phyloP scores from a whole-genome alignment of 2,113 vertebrate species.

The Oceanodroma tethys region DNA sequence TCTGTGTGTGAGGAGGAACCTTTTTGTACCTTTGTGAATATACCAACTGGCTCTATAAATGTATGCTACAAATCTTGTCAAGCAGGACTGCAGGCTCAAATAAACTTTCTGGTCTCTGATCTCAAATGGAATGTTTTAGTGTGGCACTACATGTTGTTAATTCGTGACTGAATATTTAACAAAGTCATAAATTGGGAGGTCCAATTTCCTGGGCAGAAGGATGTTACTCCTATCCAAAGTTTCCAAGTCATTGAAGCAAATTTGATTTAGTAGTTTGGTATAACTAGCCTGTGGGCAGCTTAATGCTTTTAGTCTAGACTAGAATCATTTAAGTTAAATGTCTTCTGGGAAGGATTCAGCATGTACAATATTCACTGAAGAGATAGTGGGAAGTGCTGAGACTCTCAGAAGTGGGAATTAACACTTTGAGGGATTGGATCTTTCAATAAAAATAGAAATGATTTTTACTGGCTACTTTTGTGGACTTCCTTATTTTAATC shows the following conservation, averaged over 20 bases:
- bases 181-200: background rate
- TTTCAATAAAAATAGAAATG: background rate
- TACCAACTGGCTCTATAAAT: background rate
- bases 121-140: background rate
- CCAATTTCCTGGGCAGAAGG: background rate
- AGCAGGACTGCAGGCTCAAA: background rate
- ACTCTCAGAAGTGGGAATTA: background rate
- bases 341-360: background rate
- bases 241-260: background rate
- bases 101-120: slow-evolving; percentile 19
- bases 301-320: background rate
- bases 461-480: background rate
- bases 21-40: background rate
- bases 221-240: background rate
- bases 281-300: background rate
- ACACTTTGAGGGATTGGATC: background rate
- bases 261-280: background rate
- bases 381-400: background rate
- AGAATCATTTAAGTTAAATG: background rate
- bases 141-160: background rate
- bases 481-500: background rate
- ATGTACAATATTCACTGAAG: background rate
- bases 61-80: background rate
- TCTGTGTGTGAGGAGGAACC: background rate
- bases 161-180: slow-evolving; percentile 8